Base-by-base conservation (phyloP, 2,797 vertebrate species). In the Falco berigora region DNA sequence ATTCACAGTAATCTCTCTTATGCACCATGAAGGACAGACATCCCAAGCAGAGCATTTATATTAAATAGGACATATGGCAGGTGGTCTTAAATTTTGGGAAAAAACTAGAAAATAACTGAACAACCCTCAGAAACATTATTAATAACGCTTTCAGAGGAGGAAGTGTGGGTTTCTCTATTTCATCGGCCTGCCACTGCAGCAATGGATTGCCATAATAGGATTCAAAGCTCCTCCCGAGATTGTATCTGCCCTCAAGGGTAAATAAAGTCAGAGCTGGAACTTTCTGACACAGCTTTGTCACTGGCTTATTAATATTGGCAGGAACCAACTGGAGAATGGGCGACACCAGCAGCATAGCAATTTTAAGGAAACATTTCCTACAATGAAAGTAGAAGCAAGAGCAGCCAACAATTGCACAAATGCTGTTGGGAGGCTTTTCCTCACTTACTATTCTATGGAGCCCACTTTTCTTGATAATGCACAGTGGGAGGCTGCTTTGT, bases 181-280 rank as follows among this genome's bases (percentile, higher is more conserved):
- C 80, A 93, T 63, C 67, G 84, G 69, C 44, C 56, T 92, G 62
- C 22, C 52, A 44, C 47, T 83, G 69, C 50, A 84, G 90, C 59
- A 76, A 93, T 0, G 0, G 71, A 69, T 95, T 66, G 50, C 90
- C 17, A 3, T 79, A 93, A 86, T 52, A 68, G 67, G 63, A 95
- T 90, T 92, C 88, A 71, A 55, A 87, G 46, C 61, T 91, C 72
- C 53, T 93, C 49, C 58, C 0, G 14, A 92, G 92, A 93, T 92
- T 87, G 24, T 67, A 95, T 92, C 75, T 96, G 55, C 92, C 94
- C 87, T 95, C 75, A 91, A 96, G 92, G 62, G 88, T 85, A 95
- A 85, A 94, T 89, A 89, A 85, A 92, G 67, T 88, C 68, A 96
- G 68, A 91, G 46, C 40, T 86, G 73, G 64, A 83, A 82, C 72